Base-by-base conservation (phyloP, 2,797 vertebrate species). In the Apogon talboti region DNA sequence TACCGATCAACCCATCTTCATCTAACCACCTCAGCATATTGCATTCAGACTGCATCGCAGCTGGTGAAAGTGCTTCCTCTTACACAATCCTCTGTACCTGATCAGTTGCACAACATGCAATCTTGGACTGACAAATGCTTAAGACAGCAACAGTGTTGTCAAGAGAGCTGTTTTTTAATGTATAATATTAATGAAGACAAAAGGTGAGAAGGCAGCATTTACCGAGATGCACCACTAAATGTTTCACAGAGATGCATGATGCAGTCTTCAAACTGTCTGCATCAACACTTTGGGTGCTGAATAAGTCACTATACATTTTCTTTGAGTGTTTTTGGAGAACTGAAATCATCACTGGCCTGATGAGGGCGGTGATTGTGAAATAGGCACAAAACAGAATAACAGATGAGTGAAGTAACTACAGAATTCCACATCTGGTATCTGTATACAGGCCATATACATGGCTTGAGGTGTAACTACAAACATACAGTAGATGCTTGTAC, bases 401-500 rank as follows among this genome's bases (percentile, higher is more conserved):
- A 45, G 15, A 44, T 11, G 15, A 44, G n/a, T 61, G 46, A 73
- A 65, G 74, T 30, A 19, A 62, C 63, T n/a, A 58, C 38, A 69
- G 10, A 62, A 62, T 49, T 68, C 49, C 48, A 77, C 43, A 76
- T 71, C 59, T 15, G 44, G 57, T 61, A 52, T 66, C 46, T 77
- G 78, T 51, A 58, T 43, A 76, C 57, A 80, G 61, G 72, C 71
- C 50, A 66, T 67, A 72, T 48, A 71, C 74, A 70, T 82, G 83
- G 77, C 77, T 86, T 58, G 55, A 81, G 71, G 67, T 65, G 48
- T 3, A 16, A 43, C 53, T 64, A 79, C 74, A 76, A 76, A 86
- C 56, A 37, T 18, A 19, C 13, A 28, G 24, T 28, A 28, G 24
- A 19, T 33, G 55, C 84, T 80, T 81, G 81, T 83, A 79, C 79